Conservation (phyloP, 2,888 invertebrate genomes). For the Oligia latruncula region DNA sequence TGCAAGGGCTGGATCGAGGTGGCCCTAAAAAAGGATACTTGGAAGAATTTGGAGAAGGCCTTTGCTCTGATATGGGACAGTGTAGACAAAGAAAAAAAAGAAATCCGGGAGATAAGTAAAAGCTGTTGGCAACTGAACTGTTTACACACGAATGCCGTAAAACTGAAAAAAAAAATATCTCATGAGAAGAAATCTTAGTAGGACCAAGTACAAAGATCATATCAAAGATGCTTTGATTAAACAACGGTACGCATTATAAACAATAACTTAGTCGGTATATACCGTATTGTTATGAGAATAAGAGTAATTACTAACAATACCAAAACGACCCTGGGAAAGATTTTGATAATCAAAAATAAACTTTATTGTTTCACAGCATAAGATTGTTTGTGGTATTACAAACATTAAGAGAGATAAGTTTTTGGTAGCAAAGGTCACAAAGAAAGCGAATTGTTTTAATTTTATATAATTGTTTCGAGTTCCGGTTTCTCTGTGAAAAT, state of each 20-base stretch:
- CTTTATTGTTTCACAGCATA: constrained; percentile 18
- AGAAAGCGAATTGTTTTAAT: constrained; percentile 62
- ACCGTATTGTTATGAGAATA: constrained; percentile 64
- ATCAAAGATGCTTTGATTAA: constrained; percentile 45
- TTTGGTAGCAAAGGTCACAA: constrained; percentile 37
- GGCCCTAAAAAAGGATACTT: too few relatives aligned
- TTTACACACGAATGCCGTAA: background rate
- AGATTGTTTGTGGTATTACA: constrained; percentile 23
- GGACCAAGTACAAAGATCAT: constrained; percentile 34
- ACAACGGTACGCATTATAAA: constrained; percentile 41
- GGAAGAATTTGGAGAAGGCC: too few relatives aligned
- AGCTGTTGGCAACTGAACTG: background rate
- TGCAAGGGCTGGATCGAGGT: too few relatives aligned
- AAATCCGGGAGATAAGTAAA: background rate
- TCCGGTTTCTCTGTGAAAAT: constrained; percentile 51
- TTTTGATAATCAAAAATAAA: constrained; percentile 42
- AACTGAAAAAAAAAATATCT: constrained; percentile 18
- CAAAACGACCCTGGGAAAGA: constrained; percentile 49
- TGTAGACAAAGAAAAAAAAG: background rate
- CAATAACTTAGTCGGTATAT: constrained; percentile 54
- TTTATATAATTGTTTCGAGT: constrained; percentile 51
- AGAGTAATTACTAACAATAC: constrained; percentile 51
- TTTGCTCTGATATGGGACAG: too few relatives aligned
- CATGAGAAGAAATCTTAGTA: constrained; percentile 34
- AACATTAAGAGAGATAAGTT: constrained; percentile 34